Percentiles rank a stretch among this genome's conserved stretches.
phyloP scores from a whole-genome alignment of 2,797 vertebrate genomes.

The Furcifer pardalis region DNA sequence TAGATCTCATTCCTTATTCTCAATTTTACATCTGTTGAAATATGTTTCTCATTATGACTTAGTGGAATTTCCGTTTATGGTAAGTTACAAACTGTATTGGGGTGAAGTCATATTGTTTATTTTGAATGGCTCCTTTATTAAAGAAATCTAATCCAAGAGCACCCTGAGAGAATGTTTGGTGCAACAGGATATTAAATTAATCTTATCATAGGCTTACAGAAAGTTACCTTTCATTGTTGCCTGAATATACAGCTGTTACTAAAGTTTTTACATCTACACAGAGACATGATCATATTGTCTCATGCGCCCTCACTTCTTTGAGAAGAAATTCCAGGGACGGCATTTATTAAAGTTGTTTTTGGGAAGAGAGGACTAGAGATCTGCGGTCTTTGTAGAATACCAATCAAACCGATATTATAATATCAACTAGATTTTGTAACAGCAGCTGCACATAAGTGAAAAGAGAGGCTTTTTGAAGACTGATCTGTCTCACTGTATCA shows the following conservation, averaged over 20 bases:
- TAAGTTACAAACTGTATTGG: conserved; percentile 67
- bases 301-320: background rate
- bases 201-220: conserved; percentile 43
- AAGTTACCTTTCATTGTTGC: conserved; percentile 30
- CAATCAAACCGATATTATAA: no score
- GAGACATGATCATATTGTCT: background rate
- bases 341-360: background rate
- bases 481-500: background rate
- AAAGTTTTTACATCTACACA: background rate
- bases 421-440: no score
- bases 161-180: conserved; percentile 57
- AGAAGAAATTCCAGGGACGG: background rate
- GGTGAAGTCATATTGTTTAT: conserved; percentile 70
- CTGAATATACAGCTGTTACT: conserved; percentile 41
- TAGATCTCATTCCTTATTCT: conserved; percentile 57
- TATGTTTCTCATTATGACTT: conserved; percentile 68
- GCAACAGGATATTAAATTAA: conserved; percentile 61
- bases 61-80: conserved; percentile 69
- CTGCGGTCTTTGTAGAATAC: no score
- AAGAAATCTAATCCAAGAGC: conserved; percentile 60
- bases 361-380: no score
- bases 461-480: background rate
- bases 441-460: background rate
- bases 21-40: conserved; percentile 60
- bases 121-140: conserved; percentile 70